A percentile compares a stretch with the other conserved stretches of the same genome.
phyloP scores from a whole-genome alignment of 2,113 vertebrate species.

The Mixornis gularis region DNA sequence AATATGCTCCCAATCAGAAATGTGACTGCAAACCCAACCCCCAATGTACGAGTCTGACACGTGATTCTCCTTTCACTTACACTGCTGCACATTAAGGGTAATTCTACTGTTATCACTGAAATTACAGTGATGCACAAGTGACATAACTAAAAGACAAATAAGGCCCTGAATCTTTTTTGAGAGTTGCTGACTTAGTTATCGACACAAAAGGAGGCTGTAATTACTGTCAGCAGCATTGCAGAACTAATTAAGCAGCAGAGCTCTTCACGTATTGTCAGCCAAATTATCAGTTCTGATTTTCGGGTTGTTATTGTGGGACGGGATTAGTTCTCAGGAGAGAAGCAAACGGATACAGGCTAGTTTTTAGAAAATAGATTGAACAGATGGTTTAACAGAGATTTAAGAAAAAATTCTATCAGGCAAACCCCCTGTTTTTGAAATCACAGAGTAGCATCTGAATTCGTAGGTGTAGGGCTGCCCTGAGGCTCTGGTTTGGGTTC shows the following conservation, averaged over 20 bases:
- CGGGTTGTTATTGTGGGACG: not conserved
- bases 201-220: conserved; percentile 29
- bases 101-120: not conserved
- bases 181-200: conserved; percentile 9
- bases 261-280: not conserved
- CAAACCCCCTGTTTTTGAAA: not conserved
- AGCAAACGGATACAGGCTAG: not conserved
- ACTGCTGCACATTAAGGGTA: not conserved
- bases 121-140: not conserved
- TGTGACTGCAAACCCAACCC: not conserved
- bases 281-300: conserved; percentile 31
- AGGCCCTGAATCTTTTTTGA: not conserved
- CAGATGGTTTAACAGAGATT: not conserved
- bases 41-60: not conserved
- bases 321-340: not conserved
- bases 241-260: conserved; percentile 24
- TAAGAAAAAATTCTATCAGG: not conserved
- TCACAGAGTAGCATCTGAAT: not conserved
- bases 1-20: not conserved
- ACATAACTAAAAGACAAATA: not conserved
- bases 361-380: not conserved
- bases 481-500: not conserved
- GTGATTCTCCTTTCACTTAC: not conserved
- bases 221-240: conserved; percentile 33
- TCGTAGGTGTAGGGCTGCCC: not conserved